Evolutionary conservation across 2,888 invertebrate genomes (phyloP), one percentile per base, ranked within the genome.

Genomic region (Napeogenes sylphis): DNA sequence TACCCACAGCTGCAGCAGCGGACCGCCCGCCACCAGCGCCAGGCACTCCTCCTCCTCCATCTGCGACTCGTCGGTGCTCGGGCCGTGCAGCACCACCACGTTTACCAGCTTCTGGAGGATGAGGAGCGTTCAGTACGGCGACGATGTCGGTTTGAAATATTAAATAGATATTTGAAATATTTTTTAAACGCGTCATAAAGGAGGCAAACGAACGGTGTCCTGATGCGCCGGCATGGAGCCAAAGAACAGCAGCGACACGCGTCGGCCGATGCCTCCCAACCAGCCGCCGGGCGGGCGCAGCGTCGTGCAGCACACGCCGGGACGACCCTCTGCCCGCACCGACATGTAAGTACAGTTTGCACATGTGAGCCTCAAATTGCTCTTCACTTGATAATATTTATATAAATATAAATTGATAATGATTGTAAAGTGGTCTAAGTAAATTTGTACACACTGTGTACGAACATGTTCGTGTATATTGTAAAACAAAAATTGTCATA

Each of bases 201-300:
- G 42, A 10, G 42, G 8, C 42, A 21, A 1, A 42, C 79, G 89
- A 83, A 92, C 95, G 0, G 94, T 93, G 80, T 94, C 94, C 32
- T 91, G 87, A 13, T 93, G 93, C 4, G 93, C 92, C 0, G 92
- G 92, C 82, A 93, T 93, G 1, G 93, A 91, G 0, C 96, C 96
- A 81, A 96, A 97, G 77, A 97, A 94, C 42, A 97, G 91, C 3
- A 95, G 93, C 0, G 96, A 95, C 80, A 97, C 94, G 62, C 94
- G 90, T 2, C 95, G 93, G 0, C 97, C 95, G 68, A 98, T 93
- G 0, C 98, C 97, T 6, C 97, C 97, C 51, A 98, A 91, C 94
- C 96, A 96, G 2, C 96, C 95, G 60, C 94, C 93, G 3, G 95
- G 95, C 0, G 94, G 93, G 54, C 94, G 92, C 35, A 97, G 87